Percentiles rank a stretch among this genome's conserved stretches.
Evolutionary conservation across 2,797 vertebrate genomes (phyloP).

Genomic region (Malacoraja senta): DNA sequence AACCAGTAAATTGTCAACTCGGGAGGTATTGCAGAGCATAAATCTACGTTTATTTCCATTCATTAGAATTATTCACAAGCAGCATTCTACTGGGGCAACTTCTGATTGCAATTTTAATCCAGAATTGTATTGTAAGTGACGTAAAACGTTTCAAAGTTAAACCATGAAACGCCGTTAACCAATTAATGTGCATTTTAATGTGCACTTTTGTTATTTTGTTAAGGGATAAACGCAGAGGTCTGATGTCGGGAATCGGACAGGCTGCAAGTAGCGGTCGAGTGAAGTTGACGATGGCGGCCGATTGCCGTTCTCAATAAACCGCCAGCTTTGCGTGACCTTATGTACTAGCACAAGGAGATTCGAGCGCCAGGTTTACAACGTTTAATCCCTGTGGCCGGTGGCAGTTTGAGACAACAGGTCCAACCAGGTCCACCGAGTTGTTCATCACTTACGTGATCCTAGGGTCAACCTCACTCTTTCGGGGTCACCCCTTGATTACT

Average conservation of each 20-base stretch:
- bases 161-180: not conserved
- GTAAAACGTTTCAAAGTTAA: not conserved
- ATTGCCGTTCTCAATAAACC: constrained; percentile 1
- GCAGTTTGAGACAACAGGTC: not conserved
- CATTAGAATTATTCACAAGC: not conserved
- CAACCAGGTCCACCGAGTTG: not conserved
- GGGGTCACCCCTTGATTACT: not conserved
- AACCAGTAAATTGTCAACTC: not conserved
- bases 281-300: not conserved
- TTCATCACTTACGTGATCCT: not conserved
- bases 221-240: not conserved
- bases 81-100: not conserved
- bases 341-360: not conserved
- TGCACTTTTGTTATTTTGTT: not conserved
- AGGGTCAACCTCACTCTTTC: not conserved
- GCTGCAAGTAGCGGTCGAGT: not conserved
- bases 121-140: not conserved
- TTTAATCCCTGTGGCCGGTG: constrained; percentile 7
- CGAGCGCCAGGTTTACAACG: not conserved
- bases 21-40: no score
- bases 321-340: not conserved
- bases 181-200: not conserved
- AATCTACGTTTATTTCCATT: not conserved
- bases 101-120: not conserved
- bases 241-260: not conserved